A percentile compares a stretch with the other conserved stretches of the same genome.
These are phyloP conservation scores for Leptopilina clavipes DNA, from an alignment of 1,140 invertebrate genomes.

Conservation along the genomic window DNA sequence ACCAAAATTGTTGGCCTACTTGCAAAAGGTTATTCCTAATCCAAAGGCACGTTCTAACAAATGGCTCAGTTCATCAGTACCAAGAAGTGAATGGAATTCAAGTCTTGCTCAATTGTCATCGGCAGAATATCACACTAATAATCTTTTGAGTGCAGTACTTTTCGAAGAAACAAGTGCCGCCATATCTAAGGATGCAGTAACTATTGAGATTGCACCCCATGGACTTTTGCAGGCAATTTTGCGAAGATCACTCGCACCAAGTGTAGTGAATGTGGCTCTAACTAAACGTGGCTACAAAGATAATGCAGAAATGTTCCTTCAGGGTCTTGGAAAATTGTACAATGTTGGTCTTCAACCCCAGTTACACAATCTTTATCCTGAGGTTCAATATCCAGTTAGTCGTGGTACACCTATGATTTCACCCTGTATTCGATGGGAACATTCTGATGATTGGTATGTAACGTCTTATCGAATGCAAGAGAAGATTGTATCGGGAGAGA, in stretches of 20 bases:
- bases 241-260: conserved; percentile 76
- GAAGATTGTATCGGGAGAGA: conserved; percentile 80
- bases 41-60: conserved; percentile 83
- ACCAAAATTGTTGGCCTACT: conserved; percentile 82
- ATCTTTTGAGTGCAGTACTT: conserved; percentile 87
- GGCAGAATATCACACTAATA: conserved; percentile 95
- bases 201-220: conserved; percentile 90
- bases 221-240: conserved; percentile 82
- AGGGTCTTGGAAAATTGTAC: conserved; percentile 84
- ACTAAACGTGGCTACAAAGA: conserved; percentile 85
- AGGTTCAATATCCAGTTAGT: conserved; percentile 82
- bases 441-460: conserved; percentile 85
- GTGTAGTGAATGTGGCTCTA: conserved; percentile 83
- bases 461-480: conserved; percentile 78
- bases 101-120: conserved; percentile 83
- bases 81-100: conserved; percentile 85
- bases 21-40: conserved; percentile 82
- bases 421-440: conserved; percentile 90
- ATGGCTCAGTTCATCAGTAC: conserved; percentile 92
- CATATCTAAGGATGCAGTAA: conserved; percentile 86
- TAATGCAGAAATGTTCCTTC: conserved; percentile 82
- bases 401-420: conserved; percentile 83
- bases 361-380: conserved; percentile 78
- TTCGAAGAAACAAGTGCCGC: conserved; percentile 88
- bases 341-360: conserved; percentile 79